phyloP scores from a whole-genome alignment of 2,888 invertebrate species.

The Agonum fuliginosum region DNA sequence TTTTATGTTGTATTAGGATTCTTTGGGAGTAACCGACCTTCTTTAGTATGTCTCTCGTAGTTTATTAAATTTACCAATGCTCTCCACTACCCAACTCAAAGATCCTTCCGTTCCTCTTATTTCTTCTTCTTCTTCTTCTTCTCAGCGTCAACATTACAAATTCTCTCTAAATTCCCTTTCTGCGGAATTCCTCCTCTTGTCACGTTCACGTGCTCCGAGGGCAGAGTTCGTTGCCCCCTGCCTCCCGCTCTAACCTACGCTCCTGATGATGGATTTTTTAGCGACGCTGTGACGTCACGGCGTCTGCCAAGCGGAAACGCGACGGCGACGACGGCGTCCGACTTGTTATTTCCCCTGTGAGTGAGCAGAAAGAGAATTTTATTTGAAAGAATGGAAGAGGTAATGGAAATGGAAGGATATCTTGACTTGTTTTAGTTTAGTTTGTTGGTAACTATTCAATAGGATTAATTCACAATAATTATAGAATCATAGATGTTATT shows the following conservation, averaged over 20 bases:
- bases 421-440: too few relatives aligned
- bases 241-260: neutral
- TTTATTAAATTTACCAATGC: too few relatives aligned
- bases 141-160: too few relatives aligned
- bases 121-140: too few relatives aligned
- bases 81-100: neutral
- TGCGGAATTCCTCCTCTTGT: neutral
- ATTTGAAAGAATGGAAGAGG: neutral
- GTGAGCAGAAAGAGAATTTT: neutral
- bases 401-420: too few relatives aligned
- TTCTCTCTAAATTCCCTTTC: neutral
- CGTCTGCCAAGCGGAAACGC: slow-evolving; percentile 11
- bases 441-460: too few relatives aligned
- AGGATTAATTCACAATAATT: too few relatives aligned
- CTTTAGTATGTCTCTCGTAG: neutral
- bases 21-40: too few relatives aligned
- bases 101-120: neutral
- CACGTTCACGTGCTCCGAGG: neutral
- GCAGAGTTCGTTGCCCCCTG: neutral
- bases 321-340: neutral
- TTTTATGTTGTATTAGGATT: too few relatives aligned
- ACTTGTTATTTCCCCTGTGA: neutral
- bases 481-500: too few relatives aligned
- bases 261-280: neutral
- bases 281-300: slow-evolving; percentile 36